Conservation (phyloP, 2,113 vertebrate genomes). For the Antidorcas marsupialis region DNA sequence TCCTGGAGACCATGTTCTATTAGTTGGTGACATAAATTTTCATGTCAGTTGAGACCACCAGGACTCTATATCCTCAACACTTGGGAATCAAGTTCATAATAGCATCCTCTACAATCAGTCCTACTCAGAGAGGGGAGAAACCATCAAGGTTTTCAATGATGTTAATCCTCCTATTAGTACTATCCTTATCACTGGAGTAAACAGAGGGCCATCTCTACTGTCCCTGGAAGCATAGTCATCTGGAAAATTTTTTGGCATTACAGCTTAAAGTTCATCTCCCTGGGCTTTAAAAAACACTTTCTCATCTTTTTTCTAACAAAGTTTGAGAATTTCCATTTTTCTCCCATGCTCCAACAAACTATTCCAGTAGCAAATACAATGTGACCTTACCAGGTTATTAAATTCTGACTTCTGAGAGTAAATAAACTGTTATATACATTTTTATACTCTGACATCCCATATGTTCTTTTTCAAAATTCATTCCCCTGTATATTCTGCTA, state of each 20-base stretch:
- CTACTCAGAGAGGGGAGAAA: background rate
- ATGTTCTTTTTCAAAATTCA: background rate
- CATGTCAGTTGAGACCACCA: background rate
- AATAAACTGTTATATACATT: background rate
- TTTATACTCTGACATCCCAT: background rate
- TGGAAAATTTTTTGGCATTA: background rate
- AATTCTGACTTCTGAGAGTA: background rate
- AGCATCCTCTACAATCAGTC: background rate
- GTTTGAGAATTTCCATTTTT: no score
- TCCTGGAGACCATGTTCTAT: background rate
- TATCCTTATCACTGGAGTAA: no score
- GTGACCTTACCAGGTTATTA: background rate
- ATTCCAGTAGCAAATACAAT: background rate
- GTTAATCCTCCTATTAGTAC: no score
- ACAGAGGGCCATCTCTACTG: background rate
- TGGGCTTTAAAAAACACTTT: background rate
- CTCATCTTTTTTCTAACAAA: no score
- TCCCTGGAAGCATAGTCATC: background rate
- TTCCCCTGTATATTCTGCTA: background rate
- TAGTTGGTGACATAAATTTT: background rate
- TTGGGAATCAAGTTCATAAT: background rate
- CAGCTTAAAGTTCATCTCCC: fast-evolving
- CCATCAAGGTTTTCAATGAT: background rate
- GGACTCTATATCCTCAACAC: background rate
- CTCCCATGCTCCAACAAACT: no score